phyloP scores from a whole-genome alignment of 2,113 vertebrate genomes.

The Sula dactylatra region DNA sequence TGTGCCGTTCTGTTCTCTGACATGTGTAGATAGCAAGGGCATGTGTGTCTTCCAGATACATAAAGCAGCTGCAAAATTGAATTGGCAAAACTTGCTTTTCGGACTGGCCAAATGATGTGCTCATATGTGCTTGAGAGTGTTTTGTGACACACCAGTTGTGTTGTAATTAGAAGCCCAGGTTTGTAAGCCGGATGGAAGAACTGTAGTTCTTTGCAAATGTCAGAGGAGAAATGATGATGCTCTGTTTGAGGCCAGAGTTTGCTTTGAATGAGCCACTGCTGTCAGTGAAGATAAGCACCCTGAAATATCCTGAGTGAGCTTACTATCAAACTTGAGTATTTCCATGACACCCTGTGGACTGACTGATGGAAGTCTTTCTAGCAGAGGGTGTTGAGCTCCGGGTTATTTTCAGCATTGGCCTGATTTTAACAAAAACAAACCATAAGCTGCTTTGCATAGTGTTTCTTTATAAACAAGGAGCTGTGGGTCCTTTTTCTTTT shows the following conservation, averaged over 20 bases:
- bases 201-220: background rate
- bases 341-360: background rate
- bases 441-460: background rate
- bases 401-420: background rate
- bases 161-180: background rate
- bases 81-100: background rate
- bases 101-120: background rate
- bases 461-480: background rate
- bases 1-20: background rate
- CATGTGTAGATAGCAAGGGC: background rate
- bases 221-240: background rate
- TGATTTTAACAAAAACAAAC: background rate
- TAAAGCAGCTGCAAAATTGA: constrained; percentile 7
- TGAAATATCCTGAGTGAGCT: background rate
- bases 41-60: background rate
- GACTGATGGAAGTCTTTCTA: background rate
- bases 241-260: background rate
- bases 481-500: background rate
- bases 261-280: background rate
- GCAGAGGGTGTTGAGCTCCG: background rate
- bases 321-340: background rate
- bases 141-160: background rate
- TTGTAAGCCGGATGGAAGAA: background rate
- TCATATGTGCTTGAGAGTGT: background rate
- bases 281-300: background rate